phyloP scores from a whole-genome alignment of 2,888 invertebrate species.

The Archips crataeganus region DNA sequence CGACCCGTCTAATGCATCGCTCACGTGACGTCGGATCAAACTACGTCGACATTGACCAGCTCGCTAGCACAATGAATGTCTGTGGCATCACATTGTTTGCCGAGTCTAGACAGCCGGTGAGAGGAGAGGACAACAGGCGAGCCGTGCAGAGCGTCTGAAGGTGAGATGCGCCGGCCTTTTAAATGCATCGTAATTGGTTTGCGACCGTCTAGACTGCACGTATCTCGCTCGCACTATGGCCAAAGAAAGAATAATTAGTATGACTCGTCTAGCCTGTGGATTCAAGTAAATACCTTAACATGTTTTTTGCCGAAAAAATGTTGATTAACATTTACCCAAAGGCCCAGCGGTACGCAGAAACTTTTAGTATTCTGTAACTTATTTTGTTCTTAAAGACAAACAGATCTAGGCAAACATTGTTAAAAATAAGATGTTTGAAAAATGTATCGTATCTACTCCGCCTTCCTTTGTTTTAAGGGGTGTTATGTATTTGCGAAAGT shows the following conservation, averaged over 20 bases:
- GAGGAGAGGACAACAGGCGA: constrained; percentile 69
- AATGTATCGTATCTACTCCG: no score
- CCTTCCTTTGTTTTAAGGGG: no score
- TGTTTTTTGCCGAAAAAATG: neutral
- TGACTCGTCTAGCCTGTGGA: constrained; percentile 33
- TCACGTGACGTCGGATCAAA: constrained; percentile 12
- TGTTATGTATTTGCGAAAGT: no score
- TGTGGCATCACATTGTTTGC: constrained; percentile 60
- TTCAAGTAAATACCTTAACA: constrained; percentile 16
- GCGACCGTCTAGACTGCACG: constrained; percentile 46
- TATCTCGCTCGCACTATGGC: constrained; percentile 37
- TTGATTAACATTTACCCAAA: neutral
- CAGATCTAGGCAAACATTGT: no score
- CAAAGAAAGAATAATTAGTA: constrained; percentile 41
- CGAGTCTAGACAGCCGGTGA: constrained; percentile 67
- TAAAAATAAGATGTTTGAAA: no score
- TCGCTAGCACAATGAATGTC: constrained; percentile 37
- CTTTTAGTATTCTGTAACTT: neutral
- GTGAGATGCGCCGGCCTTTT: constrained; percentile 69
- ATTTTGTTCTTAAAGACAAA: neutral
- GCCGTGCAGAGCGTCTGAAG: constrained; percentile 72
- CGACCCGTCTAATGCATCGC: constrained; percentile 19
- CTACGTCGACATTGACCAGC: constrained; percentile 37
- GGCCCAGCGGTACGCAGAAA: neutral
- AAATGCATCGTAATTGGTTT: constrained; percentile 63